These are phyloP conservation scores for Podarcis raffonei DNA, from an alignment of 2,113 vertebrate genomes.

Conservation along the genomic window DNA sequence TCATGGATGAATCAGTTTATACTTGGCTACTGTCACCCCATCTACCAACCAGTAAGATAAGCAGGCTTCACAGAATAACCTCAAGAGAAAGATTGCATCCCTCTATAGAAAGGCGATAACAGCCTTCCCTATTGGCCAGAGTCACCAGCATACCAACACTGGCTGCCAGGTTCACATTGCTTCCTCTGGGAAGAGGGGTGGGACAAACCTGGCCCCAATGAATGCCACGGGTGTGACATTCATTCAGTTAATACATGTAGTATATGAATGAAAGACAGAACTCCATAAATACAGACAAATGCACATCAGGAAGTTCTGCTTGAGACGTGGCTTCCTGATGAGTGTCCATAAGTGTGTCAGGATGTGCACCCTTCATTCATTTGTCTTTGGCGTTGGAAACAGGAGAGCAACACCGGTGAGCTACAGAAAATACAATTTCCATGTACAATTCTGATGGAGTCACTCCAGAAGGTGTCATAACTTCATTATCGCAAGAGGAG, in stretches of 20 bases:
- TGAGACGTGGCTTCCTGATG: neutral
- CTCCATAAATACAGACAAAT: neutral
- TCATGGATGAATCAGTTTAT: too few species aligned
- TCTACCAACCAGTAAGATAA: too few species aligned
- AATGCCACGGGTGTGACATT: neutral
- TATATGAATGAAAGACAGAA: neutral
- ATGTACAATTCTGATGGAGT: neutral
- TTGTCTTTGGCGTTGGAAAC: neutral
- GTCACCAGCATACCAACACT: too few species aligned
- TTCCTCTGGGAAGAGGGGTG: too few species aligned
- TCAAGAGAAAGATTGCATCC: too few species aligned
- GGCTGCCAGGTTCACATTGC: too few species aligned
- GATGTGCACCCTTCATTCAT: neutral
- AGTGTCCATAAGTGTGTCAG: neutral
- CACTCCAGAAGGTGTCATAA: neutral
- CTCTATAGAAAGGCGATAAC: too few species aligned
- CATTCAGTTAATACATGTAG: neutral
- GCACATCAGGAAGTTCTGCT: neutral
- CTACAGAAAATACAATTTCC: neutral
- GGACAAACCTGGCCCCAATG: too few species aligned
- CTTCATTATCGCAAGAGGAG: neutral
- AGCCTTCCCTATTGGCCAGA: too few species aligned
- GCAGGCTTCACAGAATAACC: too few species aligned
- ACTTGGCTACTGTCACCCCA: too few species aligned
- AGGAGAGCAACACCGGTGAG: neutral